Evolutionary conservation across 2,797 vertebrate genomes (phyloP).

Genomic region (Delichon dasypus): DNA sequence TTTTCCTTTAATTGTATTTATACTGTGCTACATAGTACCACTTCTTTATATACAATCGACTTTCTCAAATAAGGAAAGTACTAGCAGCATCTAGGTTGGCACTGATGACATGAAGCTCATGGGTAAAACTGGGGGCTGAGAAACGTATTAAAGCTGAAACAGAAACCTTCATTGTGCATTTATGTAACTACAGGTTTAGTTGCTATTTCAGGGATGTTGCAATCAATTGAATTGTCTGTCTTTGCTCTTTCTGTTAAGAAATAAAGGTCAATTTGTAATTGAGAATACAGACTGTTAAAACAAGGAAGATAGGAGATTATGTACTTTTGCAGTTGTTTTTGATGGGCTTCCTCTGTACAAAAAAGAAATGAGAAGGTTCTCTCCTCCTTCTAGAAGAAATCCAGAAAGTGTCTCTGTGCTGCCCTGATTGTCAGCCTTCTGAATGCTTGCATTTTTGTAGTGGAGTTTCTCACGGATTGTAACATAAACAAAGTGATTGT

Average conservation of each 20-base stretch:
- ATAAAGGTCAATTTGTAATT: neutral
- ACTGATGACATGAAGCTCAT: neutral
- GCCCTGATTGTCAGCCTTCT: too few relatives aligned
- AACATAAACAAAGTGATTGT: too few relatives aligned
- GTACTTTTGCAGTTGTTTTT: neutral
- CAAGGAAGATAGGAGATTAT: neutral
- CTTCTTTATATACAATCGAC: neutral
- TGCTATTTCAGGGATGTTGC: neutral
- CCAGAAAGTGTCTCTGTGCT: neutral
- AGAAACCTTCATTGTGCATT: neutral
- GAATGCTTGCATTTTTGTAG: too few relatives aligned
- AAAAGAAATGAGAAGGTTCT: neutral
- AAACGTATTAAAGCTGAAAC: neutral
- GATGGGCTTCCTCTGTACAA: neutral
- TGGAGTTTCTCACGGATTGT: too few relatives aligned
- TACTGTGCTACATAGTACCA: neutral
- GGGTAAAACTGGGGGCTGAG: neutral
- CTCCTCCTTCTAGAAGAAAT: neutral
- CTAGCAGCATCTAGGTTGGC: neutral
- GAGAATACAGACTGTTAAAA: neutral
- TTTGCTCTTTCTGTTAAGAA: neutral
- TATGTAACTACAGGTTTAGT: neutral
- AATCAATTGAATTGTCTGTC: neutral
- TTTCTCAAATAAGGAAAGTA: neutral
- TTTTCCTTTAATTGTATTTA: neutral